Evolutionary conservation across 2,113 vertebrate genomes (phyloP), one percentile per base, ranked within the genome.

Genomic region (Toxostoma redivivum): DNA sequence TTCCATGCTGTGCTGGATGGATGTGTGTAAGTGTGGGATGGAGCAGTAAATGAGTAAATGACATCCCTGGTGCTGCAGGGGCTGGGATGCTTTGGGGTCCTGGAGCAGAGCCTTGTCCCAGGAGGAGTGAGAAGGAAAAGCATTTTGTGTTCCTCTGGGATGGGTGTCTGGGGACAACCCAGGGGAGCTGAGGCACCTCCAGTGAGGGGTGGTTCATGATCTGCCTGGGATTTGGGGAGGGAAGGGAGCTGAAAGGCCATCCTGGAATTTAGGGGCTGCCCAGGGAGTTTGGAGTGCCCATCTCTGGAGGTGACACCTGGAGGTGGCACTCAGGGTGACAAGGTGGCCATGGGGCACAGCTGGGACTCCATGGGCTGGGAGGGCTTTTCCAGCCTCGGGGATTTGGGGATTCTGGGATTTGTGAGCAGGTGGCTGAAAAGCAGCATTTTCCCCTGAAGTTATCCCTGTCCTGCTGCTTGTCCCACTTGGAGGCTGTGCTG

Each of bases 31-130:
- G 3, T 42, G 40, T 42, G n/a, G 40, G 45, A 31, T 7, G 30
- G 33, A 33, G 33, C 31, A 40, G 4, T 3, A 1, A 15, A 4
- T 5, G 33, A 5, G 53, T n/a, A n/a, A n/a, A n/a, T 64, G 44
- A 4, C 12, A 1, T 16, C 37, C 28, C 42, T 4, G 5, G 2
- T 0, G 22, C 7, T 2, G 2, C 11, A 10, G 42, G 53, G 7
- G 15, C 28, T 45, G 28, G 6, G 23, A 0, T 5, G 25, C 54
- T 21, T 7, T 40, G 38, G 7, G 58, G 11, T 9, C 3, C 1
- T 44, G 25, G 38, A 15, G 20, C 0, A 0, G 18, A 33, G 38
- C 21, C 47, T 47, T 5, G 3, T 15, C 53, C 38, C 38, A 7
- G 2, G 22, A 47, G 57, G 16, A 58, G 6, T 3, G 3, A 9